Conservation (phyloP, 2,797 vertebrate genomes). For the Myotis findleyi region DNA sequence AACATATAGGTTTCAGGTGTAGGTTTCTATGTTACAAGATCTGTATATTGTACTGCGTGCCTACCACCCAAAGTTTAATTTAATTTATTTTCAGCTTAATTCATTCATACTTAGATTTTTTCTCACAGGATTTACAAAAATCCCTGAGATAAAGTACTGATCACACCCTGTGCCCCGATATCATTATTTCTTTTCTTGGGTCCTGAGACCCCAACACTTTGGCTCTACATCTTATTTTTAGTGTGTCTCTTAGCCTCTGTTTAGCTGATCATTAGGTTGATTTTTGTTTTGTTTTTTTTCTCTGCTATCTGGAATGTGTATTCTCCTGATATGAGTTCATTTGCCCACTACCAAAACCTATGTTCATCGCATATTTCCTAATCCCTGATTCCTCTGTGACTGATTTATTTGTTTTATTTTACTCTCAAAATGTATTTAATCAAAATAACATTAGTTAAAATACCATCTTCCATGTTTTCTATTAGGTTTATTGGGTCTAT, state of each 20-base stretch:
- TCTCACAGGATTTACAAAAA: not conserved
- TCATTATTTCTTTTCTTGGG: not conserved
- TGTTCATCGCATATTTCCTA: not conserved
- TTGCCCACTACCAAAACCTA: not conserved
- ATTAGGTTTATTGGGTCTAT: not conserved
- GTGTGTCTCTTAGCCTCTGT: not conserved
- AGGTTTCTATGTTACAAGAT: too few relatives aligned
- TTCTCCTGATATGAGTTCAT: not conserved
- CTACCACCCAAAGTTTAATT: not conserved
- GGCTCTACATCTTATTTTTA: not conserved
- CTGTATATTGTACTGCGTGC: too few relatives aligned
- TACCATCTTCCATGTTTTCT: not conserved
- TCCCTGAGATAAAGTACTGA: not conserved
- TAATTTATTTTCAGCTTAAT: not conserved
- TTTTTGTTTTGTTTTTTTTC: not conserved
- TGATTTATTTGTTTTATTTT: not conserved
- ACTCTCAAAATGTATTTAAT: not conserved
- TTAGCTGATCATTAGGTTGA: not conserved
- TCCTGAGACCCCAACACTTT: not conserved
- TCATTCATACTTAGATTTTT: not conserved
- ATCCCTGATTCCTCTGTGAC: not conserved
- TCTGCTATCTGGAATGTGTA: not conserved
- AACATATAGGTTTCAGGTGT: too few relatives aligned
- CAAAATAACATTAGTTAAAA: not conserved
- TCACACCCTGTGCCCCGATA: not conserved